A percentile compares a stretch with the other conserved stretches of the same genome.
phyloP scores from a whole-genome alignment of 37 sponge, comb jelly and placozoan genomes.

The Agelas oroides region DNA sequence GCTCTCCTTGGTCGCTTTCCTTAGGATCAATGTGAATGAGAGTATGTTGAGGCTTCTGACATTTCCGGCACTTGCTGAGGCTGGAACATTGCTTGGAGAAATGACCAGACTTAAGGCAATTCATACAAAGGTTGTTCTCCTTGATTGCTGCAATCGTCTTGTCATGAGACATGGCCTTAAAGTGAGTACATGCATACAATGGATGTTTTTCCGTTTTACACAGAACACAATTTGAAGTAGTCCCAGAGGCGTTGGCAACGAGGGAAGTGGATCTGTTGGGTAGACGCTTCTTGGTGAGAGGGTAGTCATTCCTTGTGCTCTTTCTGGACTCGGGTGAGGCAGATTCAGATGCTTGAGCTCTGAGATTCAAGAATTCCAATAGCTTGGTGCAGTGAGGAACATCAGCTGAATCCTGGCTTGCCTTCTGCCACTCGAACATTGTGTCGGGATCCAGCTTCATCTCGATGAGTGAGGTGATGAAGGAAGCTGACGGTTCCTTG shows the following conservation, averaged over 20 bases:
- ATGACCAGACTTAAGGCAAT: conserved; percentile 25
- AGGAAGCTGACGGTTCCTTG: conserved; percentile 17
- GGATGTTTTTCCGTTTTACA: conserved; percentile 11
- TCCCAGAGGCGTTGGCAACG: neutral
- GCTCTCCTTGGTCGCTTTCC: neutral
- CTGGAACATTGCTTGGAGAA: conserved; percentile 10
- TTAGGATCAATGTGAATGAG: neutral
- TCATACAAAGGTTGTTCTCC: conserved; percentile 22
- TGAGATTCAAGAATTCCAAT: neutral
- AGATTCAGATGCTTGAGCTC: conserved; percentile 28
- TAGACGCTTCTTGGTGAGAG: neutral
- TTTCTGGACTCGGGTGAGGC: neutral
- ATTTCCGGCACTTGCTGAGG: neutral
- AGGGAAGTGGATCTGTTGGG: conserved; percentile 2
- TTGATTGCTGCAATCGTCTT: neutral
- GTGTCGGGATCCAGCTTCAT: conserved; percentile 12
- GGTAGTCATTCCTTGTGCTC: no score
- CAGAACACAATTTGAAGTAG: conserved; percentile 4
- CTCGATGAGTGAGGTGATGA: conserved; percentile 17
- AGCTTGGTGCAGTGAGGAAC: conserved; percentile 11
- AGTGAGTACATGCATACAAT: conserved; percentile 7
- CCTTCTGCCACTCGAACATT: conserved; percentile 27
- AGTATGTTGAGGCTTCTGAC: neutral
- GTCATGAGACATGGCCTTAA: conserved; percentile 28
- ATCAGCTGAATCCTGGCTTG: conserved; percentile 1